Base-by-base conservation (phyloP, 2,797 vertebrate species). In the Alca torda region DNA sequence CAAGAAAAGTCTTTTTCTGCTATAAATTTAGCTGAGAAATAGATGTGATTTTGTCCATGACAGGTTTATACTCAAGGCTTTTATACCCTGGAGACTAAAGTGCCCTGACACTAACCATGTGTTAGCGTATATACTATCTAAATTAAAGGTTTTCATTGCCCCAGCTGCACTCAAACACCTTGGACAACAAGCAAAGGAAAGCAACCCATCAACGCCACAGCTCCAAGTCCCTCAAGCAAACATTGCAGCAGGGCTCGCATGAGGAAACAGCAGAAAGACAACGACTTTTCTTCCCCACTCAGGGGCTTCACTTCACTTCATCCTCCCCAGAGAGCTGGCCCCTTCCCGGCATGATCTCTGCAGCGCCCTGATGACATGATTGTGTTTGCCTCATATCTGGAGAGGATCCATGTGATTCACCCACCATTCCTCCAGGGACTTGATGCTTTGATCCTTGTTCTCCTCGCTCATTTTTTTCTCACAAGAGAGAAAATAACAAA, bases 371-470 rank as follows among this genome's bases (percentile, higher is more conserved):
- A 61, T 69, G 87, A 77, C 31, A 70, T 30, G 56, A 37, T 16
- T 13, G 4, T 39, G n/a, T 90, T 89, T 95, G 76, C 73, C 37
- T 95, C 65, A 43, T 67, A 21, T 64, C 80, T 95, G 83, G 88
- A 95, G 30, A 72, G 13, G 21, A 82, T 90, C 90, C 80, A 59
- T 63, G 69, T 95, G 85, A 93, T 75, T 94, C 91, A 94, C 45
- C 8, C 56, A 45, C 35, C 11, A 25, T 3, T 86, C 37, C 69
- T 91, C 46, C 0, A 0, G 69, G 83, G 41, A 61, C 53, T 57
- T 41, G 8, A 57, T 78, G 65, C n/a, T 93, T 75, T 91, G 57
- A 72, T 90, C 26, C n/a, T 57, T 35, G 31, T 75, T 35, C 65
- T 59, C 8, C 2, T 31, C 65, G 73, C 41, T 88, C 31, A 4